These are phyloP conservation scores for Ctenopoma multispine DNA, from an alignment of 2,797 vertebrate genomes.

Conservation along the genomic window DNA sequence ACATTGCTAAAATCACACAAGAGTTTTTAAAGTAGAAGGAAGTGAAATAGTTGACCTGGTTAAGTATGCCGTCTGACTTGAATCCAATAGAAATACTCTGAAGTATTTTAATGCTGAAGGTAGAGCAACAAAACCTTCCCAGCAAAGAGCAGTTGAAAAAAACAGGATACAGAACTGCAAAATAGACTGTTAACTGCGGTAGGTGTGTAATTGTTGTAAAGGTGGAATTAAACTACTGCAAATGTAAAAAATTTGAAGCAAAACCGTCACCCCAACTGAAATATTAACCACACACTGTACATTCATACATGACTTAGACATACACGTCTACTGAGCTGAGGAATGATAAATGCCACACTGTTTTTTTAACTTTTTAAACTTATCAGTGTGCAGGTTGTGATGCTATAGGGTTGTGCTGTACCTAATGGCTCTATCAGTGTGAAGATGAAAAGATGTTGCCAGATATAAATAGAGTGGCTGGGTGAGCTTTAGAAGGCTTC, in stretches of 20 bases:
- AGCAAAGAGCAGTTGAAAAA: no score
- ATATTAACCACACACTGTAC: neutral
- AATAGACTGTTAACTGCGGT: neutral
- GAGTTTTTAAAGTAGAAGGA: neutral
- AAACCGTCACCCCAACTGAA: neutral
- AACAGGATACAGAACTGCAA: neutral
- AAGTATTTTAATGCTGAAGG: no score
- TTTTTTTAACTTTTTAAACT: slow-evolving; percentile 12
- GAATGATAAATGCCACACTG: neutral
- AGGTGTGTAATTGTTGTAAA: neutral
- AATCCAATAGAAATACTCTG: no score
- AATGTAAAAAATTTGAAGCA: neutral
- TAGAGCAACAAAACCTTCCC: no score
- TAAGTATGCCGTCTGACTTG: no score
- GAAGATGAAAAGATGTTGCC: slow-evolving; percentile 77
- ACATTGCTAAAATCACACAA: neutral
- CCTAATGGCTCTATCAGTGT: slow-evolving; percentile 71
- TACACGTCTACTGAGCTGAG: neutral
- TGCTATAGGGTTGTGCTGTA: slow-evolving; percentile 59
- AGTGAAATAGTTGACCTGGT: no score
- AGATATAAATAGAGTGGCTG: slow-evolving; percentile 83
- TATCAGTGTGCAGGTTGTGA: slow-evolving; percentile 55
- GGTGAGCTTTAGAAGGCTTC: slow-evolving; percentile 78
- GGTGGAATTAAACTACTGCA: neutral
- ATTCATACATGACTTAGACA: slow-evolving; percentile 11